These are phyloP conservation scores for Trigoniulus corallinus DNA, from an alignment of 1,140 invertebrate genomes.

Conservation along the genomic window DNA sequence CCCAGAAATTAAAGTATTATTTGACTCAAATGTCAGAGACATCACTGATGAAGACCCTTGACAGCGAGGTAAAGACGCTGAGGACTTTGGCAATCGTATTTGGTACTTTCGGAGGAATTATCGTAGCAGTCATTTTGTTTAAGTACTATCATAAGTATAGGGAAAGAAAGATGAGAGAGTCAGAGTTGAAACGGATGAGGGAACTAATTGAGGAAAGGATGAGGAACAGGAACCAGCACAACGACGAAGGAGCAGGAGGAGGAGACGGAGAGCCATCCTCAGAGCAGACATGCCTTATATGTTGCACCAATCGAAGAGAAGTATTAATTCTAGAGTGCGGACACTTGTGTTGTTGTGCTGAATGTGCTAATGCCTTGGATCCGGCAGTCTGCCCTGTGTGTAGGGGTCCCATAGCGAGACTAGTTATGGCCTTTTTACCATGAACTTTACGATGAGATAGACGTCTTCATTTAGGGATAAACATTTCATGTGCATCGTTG, in stretches of 20 bases:
- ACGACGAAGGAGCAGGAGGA: too few species aligned
- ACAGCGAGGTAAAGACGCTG: slow-evolving; percentile 14
- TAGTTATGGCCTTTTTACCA: slow-evolving; percentile 20
- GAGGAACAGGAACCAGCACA: too few species aligned
- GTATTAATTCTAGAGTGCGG: slow-evolving; percentile 26
- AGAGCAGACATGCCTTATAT: slow-evolving; percentile 25
- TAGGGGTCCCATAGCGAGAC: slow-evolving; percentile 17
- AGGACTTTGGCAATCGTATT: slow-evolving; percentile 19
- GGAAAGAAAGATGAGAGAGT: slow-evolving; percentile 8
- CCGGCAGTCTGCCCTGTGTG: slow-evolving; percentile 26
- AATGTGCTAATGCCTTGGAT: slow-evolving; percentile 23
- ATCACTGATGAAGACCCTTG: slow-evolving; percentile 19
- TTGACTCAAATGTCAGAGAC: slow-evolving; percentile 20
- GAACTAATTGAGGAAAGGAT: slow-evolving; percentile 9
- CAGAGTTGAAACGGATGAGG: slow-evolving; percentile 8
- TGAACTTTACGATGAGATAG: slow-evolving; percentile 14
- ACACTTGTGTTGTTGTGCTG: slow-evolving; percentile 26
- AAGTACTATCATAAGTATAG: slow-evolving; percentile 11
- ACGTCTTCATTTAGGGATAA: too few species aligned
- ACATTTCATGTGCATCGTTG: too few species aligned
- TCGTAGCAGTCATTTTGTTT: slow-evolving; percentile 16
- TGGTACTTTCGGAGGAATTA: slow-evolving; percentile 14
- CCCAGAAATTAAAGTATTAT: slow-evolving; percentile 17
- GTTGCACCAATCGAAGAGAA: slow-evolving; percentile 23
- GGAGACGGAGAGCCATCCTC: too few species aligned